Evolutionary conservation across 2,113 vertebrate genomes (phyloP).

Genomic region (Brienomyrus brachyistius): DNA sequence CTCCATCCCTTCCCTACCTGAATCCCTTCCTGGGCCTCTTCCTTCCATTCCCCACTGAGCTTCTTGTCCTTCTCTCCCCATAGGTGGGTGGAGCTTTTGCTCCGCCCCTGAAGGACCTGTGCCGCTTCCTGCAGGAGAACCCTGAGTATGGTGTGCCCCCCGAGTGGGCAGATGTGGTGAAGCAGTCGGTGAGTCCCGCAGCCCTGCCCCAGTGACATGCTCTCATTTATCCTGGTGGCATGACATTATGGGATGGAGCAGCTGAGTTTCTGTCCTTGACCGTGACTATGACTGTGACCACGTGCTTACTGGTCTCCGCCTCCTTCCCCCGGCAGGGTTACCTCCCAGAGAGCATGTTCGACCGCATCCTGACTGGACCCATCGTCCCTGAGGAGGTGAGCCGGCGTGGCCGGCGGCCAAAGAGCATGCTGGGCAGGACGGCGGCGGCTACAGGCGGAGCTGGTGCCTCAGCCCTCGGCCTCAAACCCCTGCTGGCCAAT

Average conservation of each 20-base stretch:
- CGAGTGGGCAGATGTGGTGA: conserved; percentile 96
- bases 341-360: conserved; percentile 93
- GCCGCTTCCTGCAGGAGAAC: conserved; percentile 93
- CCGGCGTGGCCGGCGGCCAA: conserved; percentile 85
- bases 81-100: conserved; percentile 96
- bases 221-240: background rate
- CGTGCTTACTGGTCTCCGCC: background rate
- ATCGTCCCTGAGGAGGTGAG: conserved; percentile 96
- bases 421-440: conserved; percentile 80
- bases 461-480: conserved; percentile 44
- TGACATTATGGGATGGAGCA: background rate
- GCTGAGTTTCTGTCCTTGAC: background rate
- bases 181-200: conserved; percentile 72
- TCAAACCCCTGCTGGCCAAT: conserved; percentile 75
- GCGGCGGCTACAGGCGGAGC: conserved; percentile 51
- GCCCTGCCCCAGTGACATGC: background rate
- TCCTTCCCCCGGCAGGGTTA: conserved; percentile 72
- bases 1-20: background rate
- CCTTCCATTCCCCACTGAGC: background rate
- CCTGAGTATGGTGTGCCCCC: conserved; percentile 93
- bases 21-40: background rate
- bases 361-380: conserved; percentile 92
- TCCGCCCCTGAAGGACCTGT: conserved; percentile 90
- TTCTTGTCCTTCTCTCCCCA: conserved; percentile 16
- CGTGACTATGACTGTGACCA: background rate